phyloP scores from a whole-genome alignment of 2,888 invertebrate species.

The Lithophane semibrunnea region DNA sequence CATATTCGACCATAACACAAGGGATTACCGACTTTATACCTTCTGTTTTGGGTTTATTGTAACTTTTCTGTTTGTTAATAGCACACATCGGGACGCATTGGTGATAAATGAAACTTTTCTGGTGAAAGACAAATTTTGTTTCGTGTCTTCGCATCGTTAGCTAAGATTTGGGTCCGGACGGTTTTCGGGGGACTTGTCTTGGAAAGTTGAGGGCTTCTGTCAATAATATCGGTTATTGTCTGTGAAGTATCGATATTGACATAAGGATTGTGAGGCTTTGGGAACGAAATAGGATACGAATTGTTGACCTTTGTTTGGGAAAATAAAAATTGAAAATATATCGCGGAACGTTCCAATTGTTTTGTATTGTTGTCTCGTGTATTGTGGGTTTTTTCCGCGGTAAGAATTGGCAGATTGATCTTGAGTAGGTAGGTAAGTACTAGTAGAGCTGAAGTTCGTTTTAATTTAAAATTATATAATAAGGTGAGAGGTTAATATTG shows the following conservation, averaged over 20 bases:
- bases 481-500: background rate
- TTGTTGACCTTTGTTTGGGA: slow-evolving; percentile 43
- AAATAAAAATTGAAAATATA: slow-evolving; percentile 33
- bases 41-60: slow-evolving; percentile 32
- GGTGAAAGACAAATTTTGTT: slow-evolving; percentile 83
- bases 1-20: slow-evolving; percentile 25
- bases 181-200: slow-evolving; percentile 53
- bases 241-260: slow-evolving; percentile 51
- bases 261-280: slow-evolving; percentile 42
- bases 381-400: background rate
- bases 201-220: slow-evolving; percentile 44
- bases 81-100: slow-evolving; percentile 66
- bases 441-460: too few relatives aligned
- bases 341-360: slow-evolving; percentile 21
- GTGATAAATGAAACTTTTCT: slow-evolving; percentile 78
- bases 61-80: background rate
- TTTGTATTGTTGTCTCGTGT: slow-evolving; percentile 26
- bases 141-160: slow-evolving; percentile 79
- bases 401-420: background rate
- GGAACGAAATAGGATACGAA: slow-evolving; percentile 41
- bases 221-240: slow-evolving; percentile 58
- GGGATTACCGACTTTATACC: slow-evolving; percentile 33
- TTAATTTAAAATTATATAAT: background rate
- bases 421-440: background rate
- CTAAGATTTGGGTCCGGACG: slow-evolving; percentile 72